Evolutionary conservation across 2,113 vertebrate genomes (phyloP).

Genomic region (Trogon surrucura): DNA sequence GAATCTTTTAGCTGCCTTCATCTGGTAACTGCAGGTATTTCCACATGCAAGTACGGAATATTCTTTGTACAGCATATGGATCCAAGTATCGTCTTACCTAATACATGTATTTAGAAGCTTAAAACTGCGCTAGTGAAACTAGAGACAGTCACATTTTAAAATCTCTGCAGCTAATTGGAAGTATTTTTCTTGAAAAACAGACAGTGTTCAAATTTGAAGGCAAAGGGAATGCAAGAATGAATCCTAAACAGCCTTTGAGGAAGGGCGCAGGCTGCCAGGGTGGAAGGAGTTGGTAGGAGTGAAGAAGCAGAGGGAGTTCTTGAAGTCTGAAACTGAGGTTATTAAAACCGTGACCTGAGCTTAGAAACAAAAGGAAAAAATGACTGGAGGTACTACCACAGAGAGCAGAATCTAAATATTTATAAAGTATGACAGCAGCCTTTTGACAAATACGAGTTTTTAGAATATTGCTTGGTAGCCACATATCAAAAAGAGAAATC

Average conservation of each 20-base stretch:
- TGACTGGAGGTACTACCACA: neutral
- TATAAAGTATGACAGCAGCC: slow-evolving; percentile 3
- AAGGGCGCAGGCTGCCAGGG: neutral
- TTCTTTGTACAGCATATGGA: neutral
- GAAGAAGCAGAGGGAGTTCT: slow-evolving; percentile 2
- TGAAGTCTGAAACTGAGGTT: neutral
- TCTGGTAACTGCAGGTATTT: neutral
- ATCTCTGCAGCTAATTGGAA: neutral
- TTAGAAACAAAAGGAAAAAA: slow-evolving; percentile 1
- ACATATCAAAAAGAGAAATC: slow-evolving; percentile 18
- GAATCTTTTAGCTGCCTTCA: neutral
- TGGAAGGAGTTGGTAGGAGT: neutral
- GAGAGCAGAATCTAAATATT: slow-evolving; percentile 37
- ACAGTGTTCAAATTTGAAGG: neutral
- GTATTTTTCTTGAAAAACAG: neutral
- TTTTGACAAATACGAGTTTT: neutral
- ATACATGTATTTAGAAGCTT: neutral
- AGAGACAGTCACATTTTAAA: neutral
- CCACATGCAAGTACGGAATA: neutral
- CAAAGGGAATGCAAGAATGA: neutral
- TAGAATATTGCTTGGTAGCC: slow-evolving; percentile 12
- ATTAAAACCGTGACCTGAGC: neutral
- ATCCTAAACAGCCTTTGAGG: neutral
- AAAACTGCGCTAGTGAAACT: neutral
- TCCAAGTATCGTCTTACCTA: neutral